Conservation (phyloP, 2,888 invertebrate species). For the Drosophila neonasuta region DNA sequence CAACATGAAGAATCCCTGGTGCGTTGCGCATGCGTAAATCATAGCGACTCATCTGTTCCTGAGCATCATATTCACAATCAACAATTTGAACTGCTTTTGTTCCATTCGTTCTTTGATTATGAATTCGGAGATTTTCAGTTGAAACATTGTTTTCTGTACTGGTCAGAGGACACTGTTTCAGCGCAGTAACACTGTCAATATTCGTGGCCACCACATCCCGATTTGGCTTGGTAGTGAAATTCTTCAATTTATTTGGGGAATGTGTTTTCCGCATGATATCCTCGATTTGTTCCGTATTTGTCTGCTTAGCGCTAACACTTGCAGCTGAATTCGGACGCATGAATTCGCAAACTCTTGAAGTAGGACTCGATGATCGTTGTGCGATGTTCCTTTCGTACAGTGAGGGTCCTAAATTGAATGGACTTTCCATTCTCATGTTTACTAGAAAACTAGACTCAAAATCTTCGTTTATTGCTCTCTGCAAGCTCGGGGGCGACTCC, state of each 20-base stretch:
- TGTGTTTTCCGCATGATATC: no score
- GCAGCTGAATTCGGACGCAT: neutral
- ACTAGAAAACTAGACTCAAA: slow-evolving; percentile 16
- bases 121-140: no score
- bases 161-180: no score
- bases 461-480: neutral
- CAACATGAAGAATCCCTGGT: slow-evolving; percentile 38
- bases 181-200: no score
- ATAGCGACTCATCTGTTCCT: slow-evolving; percentile 69
- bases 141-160: no score
- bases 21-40: slow-evolving; percentile 78
- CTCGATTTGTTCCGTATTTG: neutral
- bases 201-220: no score
- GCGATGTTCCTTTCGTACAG: neutral
- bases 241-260: no score
- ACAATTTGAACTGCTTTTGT: slow-evolving; percentile 50
- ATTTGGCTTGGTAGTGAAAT: no score
- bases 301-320: neutral
- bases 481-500: neutral
- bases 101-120: neutral
- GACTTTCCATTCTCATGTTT: neutral
- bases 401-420: neutral
- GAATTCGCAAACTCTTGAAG: neutral
- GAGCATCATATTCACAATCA: slow-evolving; percentile 69
- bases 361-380: neutral